Percentiles rank a stretch among this genome's conserved stretches.
These are phyloP conservation scores for Pocillopora verrucosa DNA, from an alignment of 64 coral and sea anemone genomes.

Conservation along the genomic window DNA sequence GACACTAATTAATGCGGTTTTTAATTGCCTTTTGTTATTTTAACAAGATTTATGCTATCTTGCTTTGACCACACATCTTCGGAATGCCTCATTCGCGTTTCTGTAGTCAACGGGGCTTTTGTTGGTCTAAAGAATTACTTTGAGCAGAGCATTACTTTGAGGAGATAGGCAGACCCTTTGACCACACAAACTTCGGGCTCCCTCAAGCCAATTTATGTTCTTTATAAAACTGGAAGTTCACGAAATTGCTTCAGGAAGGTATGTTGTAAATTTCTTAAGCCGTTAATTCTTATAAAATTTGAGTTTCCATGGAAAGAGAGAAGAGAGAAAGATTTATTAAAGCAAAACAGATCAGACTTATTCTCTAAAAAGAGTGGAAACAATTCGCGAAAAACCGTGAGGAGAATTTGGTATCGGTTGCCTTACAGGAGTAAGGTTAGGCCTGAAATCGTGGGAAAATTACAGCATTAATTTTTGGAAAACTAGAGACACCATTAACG, in stretches of 20 bases:
- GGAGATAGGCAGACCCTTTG: background rate
- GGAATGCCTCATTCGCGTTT: background rate
- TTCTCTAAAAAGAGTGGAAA: background rate
- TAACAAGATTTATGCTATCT: background rate
- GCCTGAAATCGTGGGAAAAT: no score
- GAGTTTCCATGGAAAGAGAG: background rate
- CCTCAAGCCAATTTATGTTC: background rate
- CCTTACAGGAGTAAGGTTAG: no score
- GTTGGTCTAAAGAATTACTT: background rate
- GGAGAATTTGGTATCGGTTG: no score
- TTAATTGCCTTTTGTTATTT: background rate
- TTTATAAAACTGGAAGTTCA: background rate
- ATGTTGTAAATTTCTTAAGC: background rate
- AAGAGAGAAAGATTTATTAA: background rate
- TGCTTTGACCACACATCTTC: background rate
- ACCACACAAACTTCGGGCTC: background rate
- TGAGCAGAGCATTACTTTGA: background rate
- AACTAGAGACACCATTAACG: no score
- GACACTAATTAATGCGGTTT: background rate
- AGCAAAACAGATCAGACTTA: background rate
- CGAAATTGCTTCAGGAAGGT: background rate
- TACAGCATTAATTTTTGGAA: no score
- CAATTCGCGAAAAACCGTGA: no score
- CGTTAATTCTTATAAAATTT: background rate
- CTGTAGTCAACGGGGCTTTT: background rate